Evolutionary conservation across 2,797 vertebrate genomes (phyloP), one percentile per base, ranked within the genome.

Genomic region (Rhinophrynus dorsalis): DNA sequence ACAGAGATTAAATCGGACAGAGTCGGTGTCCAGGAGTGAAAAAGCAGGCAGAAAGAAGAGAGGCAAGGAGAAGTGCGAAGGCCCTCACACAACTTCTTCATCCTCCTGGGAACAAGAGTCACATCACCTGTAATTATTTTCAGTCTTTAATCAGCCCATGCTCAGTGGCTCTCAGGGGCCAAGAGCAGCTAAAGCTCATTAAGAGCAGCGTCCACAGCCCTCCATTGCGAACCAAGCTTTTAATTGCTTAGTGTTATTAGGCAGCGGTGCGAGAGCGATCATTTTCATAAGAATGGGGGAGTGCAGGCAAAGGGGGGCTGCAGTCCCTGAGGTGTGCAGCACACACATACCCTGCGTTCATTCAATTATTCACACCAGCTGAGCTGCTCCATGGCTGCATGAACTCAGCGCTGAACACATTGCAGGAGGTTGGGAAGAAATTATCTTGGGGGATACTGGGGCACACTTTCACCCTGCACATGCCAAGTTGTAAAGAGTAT

Each of bases 181-280:
- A 87, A 82, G 82, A 80, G 81, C 88, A 90, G 86, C 87, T 92
- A 94, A 96, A 96, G 94, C 94, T 95, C 93, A 96, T 97, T 96
- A 96, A 92, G 90, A 95, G 93, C 90, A 88, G 85, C 87, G 87
- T 91, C 96, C 93, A 92, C 92, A 90, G 91, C 90, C 91, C 90
- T 92, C 89, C 86, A 90, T 89, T 90, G 61, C 87, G 90, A 87
- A 87, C 83, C 85, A 89, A 77, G 89, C 88, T 92, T 93, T 93
- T 96, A 94, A 96, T 95, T 95, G 90, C 95, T 94, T 93, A 92
- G 91, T 92, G 90, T 87, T 89, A 93, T 95, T 95, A 94, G 94
- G 89, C 89, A 90, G 85, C 81, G 88, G 88, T 90, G 89, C 86
- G 92, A 92, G 79, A 84, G 89, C 85, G 86, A 89, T 89, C 84